These are phyloP conservation scores for Aurelia coerulea DNA, from an alignment of 30 jellyfish, hydroid and myxozoan species.

Conservation along the genomic window DNA sequence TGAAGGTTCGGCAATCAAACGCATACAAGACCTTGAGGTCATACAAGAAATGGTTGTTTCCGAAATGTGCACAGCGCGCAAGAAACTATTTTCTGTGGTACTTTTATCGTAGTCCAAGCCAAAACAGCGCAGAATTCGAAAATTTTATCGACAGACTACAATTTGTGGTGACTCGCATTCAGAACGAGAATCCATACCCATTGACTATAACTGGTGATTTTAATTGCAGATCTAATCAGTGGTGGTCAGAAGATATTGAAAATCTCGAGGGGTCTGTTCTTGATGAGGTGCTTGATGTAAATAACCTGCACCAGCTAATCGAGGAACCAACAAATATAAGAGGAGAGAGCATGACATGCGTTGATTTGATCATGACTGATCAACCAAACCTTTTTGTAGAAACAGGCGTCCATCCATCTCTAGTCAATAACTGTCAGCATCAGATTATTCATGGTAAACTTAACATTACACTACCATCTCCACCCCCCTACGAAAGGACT, in stretches of 20 bases:
- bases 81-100: constrained; percentile 30
- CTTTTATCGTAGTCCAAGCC: no score
- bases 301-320: no score
- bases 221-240: constrained; percentile 17
- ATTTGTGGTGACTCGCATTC: no score
- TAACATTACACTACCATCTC: constrained; percentile 13
- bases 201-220: no score
- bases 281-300: neutral
- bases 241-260: neutral
- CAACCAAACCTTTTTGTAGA: constrained; percentile 16
- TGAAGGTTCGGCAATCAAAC: no score
- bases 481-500: constrained; percentile 15
- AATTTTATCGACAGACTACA: no score
- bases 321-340: constrained; percentile 34
- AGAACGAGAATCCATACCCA: no score
- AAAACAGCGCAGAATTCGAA: no score
- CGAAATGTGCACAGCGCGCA: constrained; percentile 28
- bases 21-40: no score
- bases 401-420: no score
- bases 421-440: no score
- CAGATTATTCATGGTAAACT: neutral
- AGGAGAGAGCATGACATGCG: constrained; percentile 46
- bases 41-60: constrained; percentile 38
- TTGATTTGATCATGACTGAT: constrained; percentile 49
- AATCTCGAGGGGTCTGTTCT: constrained; percentile 23